A percentile compares a stretch with the other conserved stretches of the same genome.
phyloP scores from a whole-genome alignment of 35 echinoderm and acorn worm genomes.

The Stichopus chloronotus region DNA sequence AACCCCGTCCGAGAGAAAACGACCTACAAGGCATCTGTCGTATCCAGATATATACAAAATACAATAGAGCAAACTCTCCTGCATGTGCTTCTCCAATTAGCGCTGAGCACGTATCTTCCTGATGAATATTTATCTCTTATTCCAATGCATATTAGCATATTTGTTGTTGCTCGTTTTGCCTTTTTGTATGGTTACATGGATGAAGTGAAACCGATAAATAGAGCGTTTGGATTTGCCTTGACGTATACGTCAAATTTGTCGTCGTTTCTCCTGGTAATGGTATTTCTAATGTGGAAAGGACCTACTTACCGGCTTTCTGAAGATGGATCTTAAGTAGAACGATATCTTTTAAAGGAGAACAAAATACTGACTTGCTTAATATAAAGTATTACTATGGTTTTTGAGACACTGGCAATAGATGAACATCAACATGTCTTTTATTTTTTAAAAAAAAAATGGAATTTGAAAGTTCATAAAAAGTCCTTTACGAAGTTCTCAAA shows the following conservation, averaged over 20 bases:
- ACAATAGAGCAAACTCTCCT: background rate
- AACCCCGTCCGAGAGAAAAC: background rate
- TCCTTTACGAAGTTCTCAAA: too few species aligned
- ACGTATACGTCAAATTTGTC: background rate
- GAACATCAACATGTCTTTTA: too few species aligned
- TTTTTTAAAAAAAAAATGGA: too few species aligned
- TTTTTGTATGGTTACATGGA: slow-evolving; percentile 52
- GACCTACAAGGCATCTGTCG: background rate
- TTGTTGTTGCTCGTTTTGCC: background rate
- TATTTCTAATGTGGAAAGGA: slow-evolving; percentile 36
- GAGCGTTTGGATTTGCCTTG: slow-evolving; percentile 53
- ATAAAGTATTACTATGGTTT: too few species aligned
- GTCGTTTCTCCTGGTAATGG: slow-evolving; percentile 2
- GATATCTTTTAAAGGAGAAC: too few species aligned
- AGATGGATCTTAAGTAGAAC: too few species aligned
- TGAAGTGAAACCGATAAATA: background rate
- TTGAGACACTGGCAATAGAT: too few species aligned
- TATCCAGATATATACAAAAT: background rate
- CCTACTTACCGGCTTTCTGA: background rate
- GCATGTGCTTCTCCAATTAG: background rate
- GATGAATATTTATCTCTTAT: background rate
- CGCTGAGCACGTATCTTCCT: background rate
- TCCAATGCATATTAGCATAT: background rate
- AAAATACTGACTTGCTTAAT: too few species aligned
- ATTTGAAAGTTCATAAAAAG: too few species aligned